phyloP scores from a whole-genome alignment of 2,113 vertebrate genomes.

The Archocentrus centrarchus region DNA sequence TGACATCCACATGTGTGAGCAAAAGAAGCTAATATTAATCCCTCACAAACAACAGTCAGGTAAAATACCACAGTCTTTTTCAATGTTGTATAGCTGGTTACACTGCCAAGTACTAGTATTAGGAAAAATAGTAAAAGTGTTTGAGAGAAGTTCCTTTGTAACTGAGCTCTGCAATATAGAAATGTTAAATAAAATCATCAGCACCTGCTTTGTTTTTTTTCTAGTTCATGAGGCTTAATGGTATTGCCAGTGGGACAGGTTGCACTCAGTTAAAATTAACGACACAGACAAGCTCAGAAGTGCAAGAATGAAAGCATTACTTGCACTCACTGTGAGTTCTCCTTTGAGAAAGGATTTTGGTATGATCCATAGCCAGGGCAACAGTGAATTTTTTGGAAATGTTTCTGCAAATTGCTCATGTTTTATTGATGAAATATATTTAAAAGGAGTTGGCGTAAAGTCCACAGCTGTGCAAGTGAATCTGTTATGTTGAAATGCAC shows the following conservation, averaged over 20 bases:
- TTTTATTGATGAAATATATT: too few relatives aligned
- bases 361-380: neutral
- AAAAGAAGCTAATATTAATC: neutral
- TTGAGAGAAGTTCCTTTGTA: constrained; percentile 18
- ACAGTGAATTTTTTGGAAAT: neutral
- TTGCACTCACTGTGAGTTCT: neutral
- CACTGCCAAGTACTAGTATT: neutral
- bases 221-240: neutral
- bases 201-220: neutral
- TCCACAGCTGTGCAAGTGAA: too few relatives aligned
- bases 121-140: neutral
- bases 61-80: neutral
- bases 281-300: neutral
- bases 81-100: neutral
- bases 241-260: neutral
- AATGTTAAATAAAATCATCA: constrained; percentile 52
- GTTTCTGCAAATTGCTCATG: too few relatives aligned
- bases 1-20: neutral
- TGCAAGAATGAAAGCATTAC: neutral
- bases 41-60: neutral
- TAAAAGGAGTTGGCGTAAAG: too few relatives aligned
- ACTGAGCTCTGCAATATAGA: constrained; percentile 19
- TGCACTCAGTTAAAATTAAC: neutral
- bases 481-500: too few relatives aligned
- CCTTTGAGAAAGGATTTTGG: neutral